Percentiles rank a stretch among this genome's conserved stretches.
These are phyloP conservation scores for Oncorhynchus gorbuscha DNA, from an alignment of 2,113 vertebrate genomes.

Conservation along the genomic window DNA sequence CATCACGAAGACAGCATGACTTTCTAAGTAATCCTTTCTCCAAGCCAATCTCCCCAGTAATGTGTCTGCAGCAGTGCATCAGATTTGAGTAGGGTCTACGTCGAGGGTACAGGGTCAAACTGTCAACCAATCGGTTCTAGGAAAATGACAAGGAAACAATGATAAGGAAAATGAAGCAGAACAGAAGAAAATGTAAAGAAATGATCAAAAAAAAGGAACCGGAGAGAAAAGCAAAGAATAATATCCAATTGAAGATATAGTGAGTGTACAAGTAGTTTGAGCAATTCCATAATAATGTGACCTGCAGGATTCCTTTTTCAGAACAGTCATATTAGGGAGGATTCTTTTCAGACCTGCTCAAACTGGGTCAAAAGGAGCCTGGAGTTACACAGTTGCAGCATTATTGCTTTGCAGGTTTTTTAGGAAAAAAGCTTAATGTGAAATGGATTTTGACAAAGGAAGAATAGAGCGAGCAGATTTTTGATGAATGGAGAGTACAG, in stretches of 20 bases:
- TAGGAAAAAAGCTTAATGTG: constrained; percentile 19
- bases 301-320: constrained; percentile 16
- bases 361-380: constrained; percentile 65
- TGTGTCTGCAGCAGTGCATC: not conserved
- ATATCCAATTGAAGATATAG: not conserved
- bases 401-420: constrained; percentile 44
- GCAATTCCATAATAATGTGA: constrained; percentile 29
- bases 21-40: not conserved
- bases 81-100: not conserved
- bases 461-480: constrained; percentile 20
- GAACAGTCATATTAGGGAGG: constrained; percentile 34
- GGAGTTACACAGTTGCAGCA: constrained; percentile 52
- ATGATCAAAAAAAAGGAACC: not conserved
- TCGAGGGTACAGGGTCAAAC: not conserved
- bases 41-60: constrained; percentile 1
- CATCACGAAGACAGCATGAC: no score
- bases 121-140: not conserved
- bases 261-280: not conserved
- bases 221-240: not conserved
- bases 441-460: constrained; percentile 48
- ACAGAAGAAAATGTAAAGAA: not conserved
- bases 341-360: constrained; percentile 38
- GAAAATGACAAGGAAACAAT: no score
- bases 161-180: not conserved
- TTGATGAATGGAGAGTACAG: constrained; percentile 53